Base-by-base conservation (phyloP, 2,797 vertebrate species). In the Meda fulgida region DNA sequence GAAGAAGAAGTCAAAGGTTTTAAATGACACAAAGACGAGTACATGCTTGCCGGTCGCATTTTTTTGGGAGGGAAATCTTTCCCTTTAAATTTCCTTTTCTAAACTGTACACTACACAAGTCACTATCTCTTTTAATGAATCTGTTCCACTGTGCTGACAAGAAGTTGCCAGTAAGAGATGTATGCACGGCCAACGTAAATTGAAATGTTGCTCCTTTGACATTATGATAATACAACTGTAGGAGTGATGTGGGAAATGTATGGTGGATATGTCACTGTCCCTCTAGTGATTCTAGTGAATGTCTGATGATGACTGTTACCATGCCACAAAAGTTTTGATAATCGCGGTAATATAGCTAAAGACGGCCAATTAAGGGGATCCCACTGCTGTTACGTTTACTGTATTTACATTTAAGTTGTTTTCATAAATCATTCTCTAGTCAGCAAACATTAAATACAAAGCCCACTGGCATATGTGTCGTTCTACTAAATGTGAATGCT, bases 401-500 rank as follows among this genome's bases (percentile, higher is more conserved):
- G 29, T 78, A 72, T 77, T 80, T 83, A 72, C 55, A n/a, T 82
- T 19, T 71, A 58, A 84, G 84, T 76, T 23, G 65, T 34, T 26
- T 58, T 34, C 66, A 78, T 78, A 67, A 84, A 84, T 83, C 70
- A 89, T 87, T 83, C 75, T 77, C 75, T 40, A 63, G 79, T 51
- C 48, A 43, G 34, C 11, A 6, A 81, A 48, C 78, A 87, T 69
- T 63, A 78, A 71, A 80, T 48, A 70, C 78, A 80, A 66, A 51
- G 71, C 79, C 63, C 60, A 40, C 75, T 82, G 88, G 81, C 85
- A 83, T 70, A 80, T 84, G 78, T 65, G 78, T 78, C 73, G 63
- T 82, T 72, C 78, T 80, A 89, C 88, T 89, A 80, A 85, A 86
- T 89, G 78, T 75, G 76, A 83, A 85, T 80, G 63, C 60, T 81